Conservation (phyloP, 2,797 vertebrate genomes). For the Vultur gryphus region DNA sequence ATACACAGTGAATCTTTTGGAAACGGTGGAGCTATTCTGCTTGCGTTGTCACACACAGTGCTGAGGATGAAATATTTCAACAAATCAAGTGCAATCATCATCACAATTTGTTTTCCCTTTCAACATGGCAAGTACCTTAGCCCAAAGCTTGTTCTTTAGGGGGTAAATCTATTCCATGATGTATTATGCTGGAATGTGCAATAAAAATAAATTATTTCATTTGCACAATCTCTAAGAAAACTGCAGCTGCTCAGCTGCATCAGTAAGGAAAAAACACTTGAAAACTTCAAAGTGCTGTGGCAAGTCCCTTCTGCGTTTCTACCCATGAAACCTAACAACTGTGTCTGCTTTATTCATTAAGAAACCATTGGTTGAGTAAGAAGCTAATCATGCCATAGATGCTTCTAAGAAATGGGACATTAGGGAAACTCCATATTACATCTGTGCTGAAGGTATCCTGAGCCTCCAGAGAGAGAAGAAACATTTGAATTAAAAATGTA, state of each 20-base stretch:
- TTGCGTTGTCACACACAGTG: neutral
- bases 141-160: neutral
- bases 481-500: neutral
- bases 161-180: neutral
- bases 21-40: neutral
- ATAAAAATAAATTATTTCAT: slow-evolving; percentile 46
- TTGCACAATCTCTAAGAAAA: slow-evolving; percentile 12
- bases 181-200: slow-evolving; percentile 24
- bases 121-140: slow-evolving; percentile 14
- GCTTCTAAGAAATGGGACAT: neutral
- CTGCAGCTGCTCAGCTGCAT: neutral
- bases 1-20: neutral
- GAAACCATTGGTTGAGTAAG: neutral
- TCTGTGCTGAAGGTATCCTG: neutral
- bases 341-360: slow-evolving; percentile 24
- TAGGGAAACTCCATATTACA: neutral
- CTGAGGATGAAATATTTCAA: slow-evolving; percentile 30
- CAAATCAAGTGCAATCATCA: neutral
- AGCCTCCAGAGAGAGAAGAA: neutral
- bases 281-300: neutral
- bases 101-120: slow-evolving; percentile 42
- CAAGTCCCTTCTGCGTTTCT: neutral
- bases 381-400: neutral
- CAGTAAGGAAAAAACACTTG: slow-evolving; percentile 8
- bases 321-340: neutral